phyloP scores from a whole-genome alignment of 2,797 vertebrate species.

The Galago senegalensis region DNA sequence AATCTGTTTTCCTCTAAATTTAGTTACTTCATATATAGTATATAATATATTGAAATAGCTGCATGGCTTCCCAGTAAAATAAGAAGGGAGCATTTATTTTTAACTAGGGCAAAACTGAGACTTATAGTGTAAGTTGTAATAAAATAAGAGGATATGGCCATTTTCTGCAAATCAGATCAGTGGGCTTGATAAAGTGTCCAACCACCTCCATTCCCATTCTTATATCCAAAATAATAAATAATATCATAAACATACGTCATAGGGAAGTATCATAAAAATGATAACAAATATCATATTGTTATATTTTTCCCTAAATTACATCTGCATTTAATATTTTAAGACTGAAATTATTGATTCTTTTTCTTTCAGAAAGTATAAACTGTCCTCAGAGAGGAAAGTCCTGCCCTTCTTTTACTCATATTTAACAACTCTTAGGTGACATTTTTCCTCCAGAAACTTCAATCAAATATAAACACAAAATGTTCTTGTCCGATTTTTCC shows the following conservation, averaged over 20 bases:
- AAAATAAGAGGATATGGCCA: neutral
- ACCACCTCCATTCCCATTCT: neutral
- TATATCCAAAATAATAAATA: conserved; percentile 13
- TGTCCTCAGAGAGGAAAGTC: conserved; percentile 38
- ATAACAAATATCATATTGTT: neutral
- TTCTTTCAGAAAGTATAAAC: conserved; percentile 49
- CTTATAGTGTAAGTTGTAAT: neutral
- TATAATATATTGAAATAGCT: conserved; percentile 14
- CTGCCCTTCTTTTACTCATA: neutral
- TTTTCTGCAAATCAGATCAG: neutral
- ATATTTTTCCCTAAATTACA: neutral
- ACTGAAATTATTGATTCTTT: neutral
- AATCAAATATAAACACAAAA: conserved; percentile 74
- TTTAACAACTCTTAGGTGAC: conserved; percentile 39
- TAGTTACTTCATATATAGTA: conserved; percentile 3
- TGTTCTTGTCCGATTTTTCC: conserved; percentile 63
- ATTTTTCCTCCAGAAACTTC: conserved; percentile 12
- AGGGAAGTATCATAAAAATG: conserved; percentile 26
- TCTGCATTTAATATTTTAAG: conserved; percentile 33
- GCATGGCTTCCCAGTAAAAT: neutral
- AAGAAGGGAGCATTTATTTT: neutral
- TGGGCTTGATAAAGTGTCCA: neutral
- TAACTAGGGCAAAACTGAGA: neutral
- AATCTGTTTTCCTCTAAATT: conserved; percentile 25
- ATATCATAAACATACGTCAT: neutral